Evolutionary conservation across 92 coral and sea anemone genomes (phyloP), one percentile per base, ranked within the genome.

Genomic region (Epizoanthus rinbou): DNA sequence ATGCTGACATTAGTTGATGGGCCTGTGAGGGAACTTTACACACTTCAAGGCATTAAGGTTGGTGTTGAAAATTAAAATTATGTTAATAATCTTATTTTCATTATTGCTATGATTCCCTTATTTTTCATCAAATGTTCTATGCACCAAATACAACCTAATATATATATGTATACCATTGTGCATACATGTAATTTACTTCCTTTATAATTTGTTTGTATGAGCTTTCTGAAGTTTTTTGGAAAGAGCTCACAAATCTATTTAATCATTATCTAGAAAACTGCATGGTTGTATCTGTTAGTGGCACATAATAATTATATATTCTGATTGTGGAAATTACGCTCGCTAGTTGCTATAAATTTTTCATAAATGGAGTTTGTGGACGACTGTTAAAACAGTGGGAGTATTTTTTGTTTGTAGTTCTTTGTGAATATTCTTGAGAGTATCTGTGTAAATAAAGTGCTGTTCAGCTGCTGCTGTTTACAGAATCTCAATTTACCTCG

Each of bases 41-140:
- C 91, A 18, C 21, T 84, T 13, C 79, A 87, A 63, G 91, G 93
- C 5, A 37, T 35, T 14, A 93, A 91, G 92, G 98, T 93, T 19
- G 43, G 58, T 37, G 23, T 18, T 6, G 17, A 56, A 74, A 16
- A 15, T 60, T 76, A 3, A 22, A 60, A 59, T 60, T 62, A 18
- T 5, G 22, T 39, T 50, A 11, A 50, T 50, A 43, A 50, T 16
- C 35, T 2, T 19, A 33, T 58, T 22, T 19, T 37, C 39, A 31
- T 28, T 67, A 62, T 57, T n/a, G 37, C n/a, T 50, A 6, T 60
- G 8, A 19, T 53, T 24, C 22, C 24, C 18, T 6, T 62, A 5
- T 28, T n/a, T 17, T 31, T 57, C 62, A 50, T 50, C 54, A 1
- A 10, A 28, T 78, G 8, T 43, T 59, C 52, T 22, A 35, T 72